A percentile compares a stretch with the other conserved stretches of the same genome.
phyloP scores from a whole-genome alignment of 2,113 vertebrate species.

The Zeus faber region DNA sequence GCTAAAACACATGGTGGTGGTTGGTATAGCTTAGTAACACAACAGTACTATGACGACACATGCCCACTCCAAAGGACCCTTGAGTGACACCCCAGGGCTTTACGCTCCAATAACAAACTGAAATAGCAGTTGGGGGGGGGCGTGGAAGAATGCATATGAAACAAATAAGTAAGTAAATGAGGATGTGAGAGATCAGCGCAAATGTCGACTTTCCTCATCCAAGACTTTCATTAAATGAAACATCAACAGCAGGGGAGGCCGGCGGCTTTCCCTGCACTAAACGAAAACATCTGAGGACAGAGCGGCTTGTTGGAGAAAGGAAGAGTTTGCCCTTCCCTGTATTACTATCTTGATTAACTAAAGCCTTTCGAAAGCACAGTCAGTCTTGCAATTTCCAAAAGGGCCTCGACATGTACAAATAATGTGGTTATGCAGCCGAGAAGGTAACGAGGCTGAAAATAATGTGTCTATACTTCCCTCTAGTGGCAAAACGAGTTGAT shows the following conservation, averaged over 20 bases:
- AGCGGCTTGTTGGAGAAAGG: slow-evolving; percentile 38
- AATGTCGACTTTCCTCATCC: slow-evolving; percentile 60
- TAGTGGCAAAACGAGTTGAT: slow-evolving; percentile 46
- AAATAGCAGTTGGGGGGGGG: slow-evolving; percentile 14
- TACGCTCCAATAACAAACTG: slow-evolving; percentile 62
- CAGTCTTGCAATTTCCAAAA: slow-evolving; percentile 34
- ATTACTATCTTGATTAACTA: slow-evolving; percentile 39
- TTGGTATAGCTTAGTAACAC: slow-evolving; percentile 59
- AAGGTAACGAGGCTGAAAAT: not conserved
- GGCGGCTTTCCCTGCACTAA: slow-evolving; percentile 65
- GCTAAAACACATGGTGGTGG: slow-evolving; percentile 25
- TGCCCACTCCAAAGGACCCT: slow-evolving; percentile 69
- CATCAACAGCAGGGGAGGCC: slow-evolving; percentile 64
- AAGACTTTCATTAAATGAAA: slow-evolving; percentile 75
- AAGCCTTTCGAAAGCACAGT: slow-evolving; percentile 36
- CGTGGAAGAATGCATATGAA: slow-evolving; percentile 64
- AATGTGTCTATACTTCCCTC: slow-evolving; percentile 52
- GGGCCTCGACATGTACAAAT: slow-evolving; percentile 23
- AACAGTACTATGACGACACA: slow-evolving; percentile 73
- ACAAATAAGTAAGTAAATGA: slow-evolving; percentile 60
- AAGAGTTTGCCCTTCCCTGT: slow-evolving; percentile 43
- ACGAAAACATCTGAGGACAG: slow-evolving; percentile 75
- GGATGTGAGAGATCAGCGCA: slow-evolving; percentile 68
- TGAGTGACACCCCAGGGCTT: slow-evolving; percentile 57
- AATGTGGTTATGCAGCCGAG: slow-evolving; percentile 22